Base-by-base conservation (phyloP, 2,113 vertebrate species). In the Albula goreensis region DNA sequence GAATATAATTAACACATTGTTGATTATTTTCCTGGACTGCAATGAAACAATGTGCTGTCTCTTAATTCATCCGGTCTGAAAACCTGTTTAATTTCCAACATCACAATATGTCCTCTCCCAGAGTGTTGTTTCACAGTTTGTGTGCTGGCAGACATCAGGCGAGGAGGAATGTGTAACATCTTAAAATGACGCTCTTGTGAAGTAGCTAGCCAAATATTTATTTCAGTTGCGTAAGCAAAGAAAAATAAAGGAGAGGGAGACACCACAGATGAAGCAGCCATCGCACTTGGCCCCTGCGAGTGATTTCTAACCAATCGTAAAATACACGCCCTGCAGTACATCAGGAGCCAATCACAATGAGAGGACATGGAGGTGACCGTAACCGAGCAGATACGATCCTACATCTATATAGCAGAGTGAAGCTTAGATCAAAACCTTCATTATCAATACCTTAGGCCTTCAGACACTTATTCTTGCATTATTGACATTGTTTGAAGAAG, bases 61-160 rank as follows among this genome's bases (percentile, higher is more conserved):
- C 70, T 10, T 74, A 74, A 22, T 74, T 74, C n/a, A 19, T 74
- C 70, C 70, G 70, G 70, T 74, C 22, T 25, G 25, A 2, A 31
- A 74, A 74, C 31, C 70, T 74, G 70, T 74, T 74, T 31, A 74
- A 74, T 74, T 74, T 25, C 70, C 70, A 74, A 74, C 70, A 50
- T 50, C 49, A 79, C 78, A 79, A 79, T 79, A 50, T 79, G 49
- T 49, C 78, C 25, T 79, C 49, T 50, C 31, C 11, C 48, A 4
- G 22, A 70, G 78, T 79, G 3, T 79, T n/a, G 41, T 79, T 79
- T 79, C 78, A 79, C 78, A 79, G 78, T 50, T 79, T 79, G 78
- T 50, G 78, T 79, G n/a, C 78, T 79, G 41, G 31, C 78, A 79
- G 78, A 79, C 41, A 79, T 7, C 78, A 49, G 13, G 78, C 70